Base-by-base conservation (phyloP, 2,888 invertebrate genomes). In the Eilema caniola region DNA sequence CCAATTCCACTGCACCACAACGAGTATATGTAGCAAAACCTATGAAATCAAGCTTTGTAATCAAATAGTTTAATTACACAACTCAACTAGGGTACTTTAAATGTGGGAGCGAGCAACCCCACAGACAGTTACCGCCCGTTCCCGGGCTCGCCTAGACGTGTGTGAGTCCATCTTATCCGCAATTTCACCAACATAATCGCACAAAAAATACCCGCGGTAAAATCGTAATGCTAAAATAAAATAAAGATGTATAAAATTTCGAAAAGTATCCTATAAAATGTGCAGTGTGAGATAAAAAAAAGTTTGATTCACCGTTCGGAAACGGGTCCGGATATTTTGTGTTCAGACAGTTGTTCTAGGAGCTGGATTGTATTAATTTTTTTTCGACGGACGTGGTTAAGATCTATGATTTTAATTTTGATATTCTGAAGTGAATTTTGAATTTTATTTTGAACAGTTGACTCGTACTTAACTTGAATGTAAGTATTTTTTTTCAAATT, bases 111-210 rank as follows among this genome's bases (percentile, higher is more conserved):
- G 60, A 78, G 82, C 77, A 81, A 80, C 75, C 62, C 25, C 33
- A 69, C 14, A 60, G 68, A 80, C 82, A 93, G 93, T 93, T 79
- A 82, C 90, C 92, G 93, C 93, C 93, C 93, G 92, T 78, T 82
- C 88, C 87, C 86, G 91, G 93, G 90, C 86, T 28, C 67, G 69
- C 61, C 28, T 66, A 70, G 81, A 80, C 81, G 90, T 74, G 74
- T 63, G 23, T 2, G 1, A 33, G 1, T 12, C 5, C 16, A 56
- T 57, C 57, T 33, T n/a, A 57, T 23, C 24, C 33, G 60, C 67
- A 69, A 76, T 82, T 76, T 74, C 67, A 74, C 66, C 71, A 71
- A 66, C 65, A 68, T 23, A 68, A 77, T 28, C 76, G 62, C 67
- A 73, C 59, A 72, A 69, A 73, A 74, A 73, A 81, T 66, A 73